Conservation (phyloP, 2,888 invertebrate genomes). For the Drosophila phalerata region DNA sequence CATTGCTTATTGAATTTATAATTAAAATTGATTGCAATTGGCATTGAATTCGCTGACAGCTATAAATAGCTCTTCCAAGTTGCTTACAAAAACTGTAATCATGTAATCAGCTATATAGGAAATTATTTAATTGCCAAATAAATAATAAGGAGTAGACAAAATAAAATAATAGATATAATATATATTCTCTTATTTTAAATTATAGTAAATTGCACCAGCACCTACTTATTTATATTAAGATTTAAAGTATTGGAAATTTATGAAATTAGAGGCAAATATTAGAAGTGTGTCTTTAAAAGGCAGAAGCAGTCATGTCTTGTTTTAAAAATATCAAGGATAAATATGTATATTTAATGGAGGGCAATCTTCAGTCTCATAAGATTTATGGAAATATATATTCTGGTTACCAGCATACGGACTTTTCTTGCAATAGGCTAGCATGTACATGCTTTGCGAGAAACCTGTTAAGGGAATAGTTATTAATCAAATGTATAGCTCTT, state of each 20-base stretch:
- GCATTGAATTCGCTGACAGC: conserved; percentile 22
- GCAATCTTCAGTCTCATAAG: conserved; percentile 56
- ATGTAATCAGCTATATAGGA: conserved; percentile 2
- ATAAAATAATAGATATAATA: not conserved
- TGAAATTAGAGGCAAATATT: not conserved
- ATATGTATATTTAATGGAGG: not conserved
- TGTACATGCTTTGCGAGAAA: conserved; percentile 89
- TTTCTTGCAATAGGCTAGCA: conserved; percentile 88
- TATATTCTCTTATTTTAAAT: not conserved
- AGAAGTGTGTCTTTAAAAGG: not conserved
- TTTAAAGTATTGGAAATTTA: not conserved
- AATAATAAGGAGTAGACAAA: not conserved
- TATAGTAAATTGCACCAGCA: conserved; percentile 1
- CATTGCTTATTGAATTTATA: conserved; percentile 54
- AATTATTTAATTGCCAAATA: not conserved
- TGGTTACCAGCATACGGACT: conserved; percentile 89
- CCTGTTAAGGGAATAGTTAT: conserved; percentile 79
- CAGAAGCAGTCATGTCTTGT: not conserved
- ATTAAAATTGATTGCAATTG: conserved; percentile 36
- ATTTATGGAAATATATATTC: not conserved
- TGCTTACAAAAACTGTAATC: conserved; percentile 29
- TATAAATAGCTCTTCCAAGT: conserved; percentile 17
- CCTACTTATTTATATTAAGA: not conserved
- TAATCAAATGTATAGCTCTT: fast-evolving
- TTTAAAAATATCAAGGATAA: not conserved